These are phyloP conservation scores for Psix sp. DNA, from an alignment of 1,140 invertebrate species.

Conservation along the genomic window DNA sequence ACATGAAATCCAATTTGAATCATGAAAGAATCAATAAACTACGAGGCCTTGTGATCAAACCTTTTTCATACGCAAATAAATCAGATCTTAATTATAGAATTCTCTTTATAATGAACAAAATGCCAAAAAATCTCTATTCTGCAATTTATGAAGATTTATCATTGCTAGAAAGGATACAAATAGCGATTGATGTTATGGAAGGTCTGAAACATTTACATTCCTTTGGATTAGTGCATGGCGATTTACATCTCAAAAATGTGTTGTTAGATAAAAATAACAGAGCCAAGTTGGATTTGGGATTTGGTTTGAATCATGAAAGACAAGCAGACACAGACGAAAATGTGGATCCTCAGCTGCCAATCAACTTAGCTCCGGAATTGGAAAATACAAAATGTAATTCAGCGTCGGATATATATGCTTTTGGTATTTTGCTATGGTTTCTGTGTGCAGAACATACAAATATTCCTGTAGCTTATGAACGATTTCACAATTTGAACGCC, in stretches of 20 bases:
- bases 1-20: slow-evolving; percentile 88
- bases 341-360: slow-evolving; percentile 81
- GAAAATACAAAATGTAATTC: slow-evolving; percentile 88
- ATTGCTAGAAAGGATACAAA: slow-evolving; percentile 83
- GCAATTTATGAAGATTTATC: slow-evolving; percentile 84
- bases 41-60: slow-evolving; percentile 89
- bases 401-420: slow-evolving; percentile 90
- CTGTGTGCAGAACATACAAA: slow-evolving; percentile 89
- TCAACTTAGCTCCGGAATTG: slow-evolving; percentile 94
- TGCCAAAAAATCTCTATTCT: slow-evolving; percentile 87
- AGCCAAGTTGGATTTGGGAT: slow-evolving; percentile 91
- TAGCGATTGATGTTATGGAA: slow-evolving; percentile 89
- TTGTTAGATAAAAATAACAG: slow-evolving; percentile 85
- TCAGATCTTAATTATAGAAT: slow-evolving; percentile 64
- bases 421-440: slow-evolving; percentile 95
- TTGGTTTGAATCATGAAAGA: slow-evolving; percentile 67
- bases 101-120: slow-evolving; percentile 85
- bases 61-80: slow-evolving; percentile 54
- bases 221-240: slow-evolving; percentile 91
- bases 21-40: slow-evolving; percentile 89
- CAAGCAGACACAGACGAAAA: background rate
- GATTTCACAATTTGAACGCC: slow-evolving; percentile 91
- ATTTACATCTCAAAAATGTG: slow-evolving; percentile 94
- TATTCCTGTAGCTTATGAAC: slow-evolving; percentile 88
- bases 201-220: slow-evolving; percentile 93